Conservation (phyloP, 2,888 invertebrate genomes). For the Nebria salina region DNA sequence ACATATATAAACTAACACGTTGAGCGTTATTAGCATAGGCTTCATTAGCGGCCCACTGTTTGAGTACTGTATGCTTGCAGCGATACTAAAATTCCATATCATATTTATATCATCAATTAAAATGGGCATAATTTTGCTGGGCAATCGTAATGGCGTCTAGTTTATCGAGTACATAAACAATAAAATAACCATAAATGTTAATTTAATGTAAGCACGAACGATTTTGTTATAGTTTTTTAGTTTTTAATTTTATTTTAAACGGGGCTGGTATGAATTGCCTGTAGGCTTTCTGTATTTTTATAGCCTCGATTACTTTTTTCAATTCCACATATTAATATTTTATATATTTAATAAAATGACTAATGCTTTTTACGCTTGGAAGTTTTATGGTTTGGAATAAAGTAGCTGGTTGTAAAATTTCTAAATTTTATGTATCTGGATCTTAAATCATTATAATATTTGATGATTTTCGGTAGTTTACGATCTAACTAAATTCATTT, state of each 20-base stretch:
- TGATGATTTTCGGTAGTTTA: background rate
- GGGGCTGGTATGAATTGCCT: background rate
- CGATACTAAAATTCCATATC: slow-evolving; percentile 34
- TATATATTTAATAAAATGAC: slow-evolving; percentile 1
- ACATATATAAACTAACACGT: background rate
- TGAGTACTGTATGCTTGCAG: slow-evolving; percentile 28
- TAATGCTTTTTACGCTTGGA: background rate
- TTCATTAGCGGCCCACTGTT: slow-evolving; percentile 42
- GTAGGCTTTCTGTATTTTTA: background rate
- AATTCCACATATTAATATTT: background rate
- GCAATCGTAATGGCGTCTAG: slow-evolving; percentile 31
- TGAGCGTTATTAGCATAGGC: background rate
- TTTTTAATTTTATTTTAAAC: background rate
- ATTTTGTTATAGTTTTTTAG: slow-evolving; percentile 13
- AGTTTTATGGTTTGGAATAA: background rate
- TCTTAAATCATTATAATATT: background rate
- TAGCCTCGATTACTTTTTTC: background rate
- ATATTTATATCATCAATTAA: slow-evolving; percentile 42
- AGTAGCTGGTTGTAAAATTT: background rate
- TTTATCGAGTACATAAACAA: slow-evolving; percentile 39
- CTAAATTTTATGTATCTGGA: background rate
- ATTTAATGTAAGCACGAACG: slow-evolving; percentile 31
- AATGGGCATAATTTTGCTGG: slow-evolving; percentile 33
- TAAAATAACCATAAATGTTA: slow-evolving; percentile 34
- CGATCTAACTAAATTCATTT: background rate